Conservation (phyloP, 1,140 invertebrate genomes). For the Armadillidium nasatum region DNA sequence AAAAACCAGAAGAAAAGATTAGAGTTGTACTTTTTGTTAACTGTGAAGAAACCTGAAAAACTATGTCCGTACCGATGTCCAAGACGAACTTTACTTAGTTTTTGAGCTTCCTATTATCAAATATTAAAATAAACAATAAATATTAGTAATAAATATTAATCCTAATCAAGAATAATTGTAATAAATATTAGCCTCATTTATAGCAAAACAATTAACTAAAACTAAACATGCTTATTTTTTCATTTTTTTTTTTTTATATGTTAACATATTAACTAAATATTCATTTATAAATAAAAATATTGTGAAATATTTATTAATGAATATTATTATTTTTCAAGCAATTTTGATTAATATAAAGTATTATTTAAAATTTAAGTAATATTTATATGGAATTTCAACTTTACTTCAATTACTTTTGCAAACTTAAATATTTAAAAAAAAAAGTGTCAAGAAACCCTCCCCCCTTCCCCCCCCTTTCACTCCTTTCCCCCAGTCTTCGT, state of each 20-base stretch:
- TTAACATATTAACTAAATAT: neutral
- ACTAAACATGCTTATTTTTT: neutral
- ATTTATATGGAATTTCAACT: neutral
- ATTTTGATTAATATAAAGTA: too few relatives aligned
- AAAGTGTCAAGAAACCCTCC: too few relatives aligned
- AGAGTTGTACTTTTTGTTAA: slow-evolving; percentile 68
- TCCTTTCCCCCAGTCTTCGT: too few relatives aligned
- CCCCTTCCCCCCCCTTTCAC: too few relatives aligned
- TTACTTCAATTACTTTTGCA: neutral
- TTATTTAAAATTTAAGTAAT: neutral
- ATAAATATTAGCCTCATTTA: too few relatives aligned
- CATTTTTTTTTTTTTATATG: too few relatives aligned
- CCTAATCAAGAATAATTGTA: too few relatives aligned
- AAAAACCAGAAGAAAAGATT: slow-evolving; percentile 90
- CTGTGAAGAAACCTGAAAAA: slow-evolving; percentile 67
- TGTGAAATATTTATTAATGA: too few relatives aligned
- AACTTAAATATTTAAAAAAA: too few relatives aligned
- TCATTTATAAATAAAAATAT: slow-evolving; percentile 4
- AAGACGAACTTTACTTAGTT: slow-evolving; percentile 30
- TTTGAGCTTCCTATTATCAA: slow-evolving; percentile 43
- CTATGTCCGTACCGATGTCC: slow-evolving; percentile 47
- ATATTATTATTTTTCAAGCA: too few relatives aligned
- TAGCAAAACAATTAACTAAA: neutral
- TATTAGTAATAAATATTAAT: too few relatives aligned
- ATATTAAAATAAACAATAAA: too few relatives aligned